phyloP scores from a whole-genome alignment of 2,888 invertebrate species.

The Piscicola geometra region DNA sequence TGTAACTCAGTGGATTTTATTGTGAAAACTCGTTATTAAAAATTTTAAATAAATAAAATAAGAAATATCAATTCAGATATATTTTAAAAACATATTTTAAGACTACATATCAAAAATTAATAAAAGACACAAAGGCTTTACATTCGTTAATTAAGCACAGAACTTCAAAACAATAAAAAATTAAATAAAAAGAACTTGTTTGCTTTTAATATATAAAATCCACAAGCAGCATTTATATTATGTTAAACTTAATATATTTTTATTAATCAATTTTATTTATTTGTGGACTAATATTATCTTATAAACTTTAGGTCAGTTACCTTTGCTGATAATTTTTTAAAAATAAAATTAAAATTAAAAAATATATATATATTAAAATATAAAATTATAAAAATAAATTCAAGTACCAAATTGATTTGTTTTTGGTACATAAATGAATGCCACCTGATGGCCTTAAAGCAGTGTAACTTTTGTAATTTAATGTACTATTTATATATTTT shows the following conservation, averaged over 20 bases:
- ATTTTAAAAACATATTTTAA: not conserved
- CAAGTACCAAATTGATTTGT: no score
- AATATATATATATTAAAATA: not conserved
- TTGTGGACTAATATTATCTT: no score
- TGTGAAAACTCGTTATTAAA: not conserved
- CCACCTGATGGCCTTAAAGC: conserved; percentile 14
- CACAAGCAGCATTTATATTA: no score
- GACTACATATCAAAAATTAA: not conserved
- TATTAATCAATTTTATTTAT: no score
- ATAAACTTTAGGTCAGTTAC: no score
- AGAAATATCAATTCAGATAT: not conserved
- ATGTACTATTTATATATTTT: not conserved
- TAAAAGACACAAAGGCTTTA: not conserved
- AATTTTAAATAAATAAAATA: not conserved
- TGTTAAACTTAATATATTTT: no score
- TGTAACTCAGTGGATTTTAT: no score
- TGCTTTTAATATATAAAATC: no score
- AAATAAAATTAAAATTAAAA: not conserved
- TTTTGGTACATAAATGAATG: no score
- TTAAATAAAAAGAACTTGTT: no score
- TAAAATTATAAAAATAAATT: no score
- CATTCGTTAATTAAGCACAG: not conserved
- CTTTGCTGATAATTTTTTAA: not conserved
- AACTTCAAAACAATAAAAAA: not conserved
- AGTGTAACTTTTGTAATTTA: not conserved